phyloP scores from a whole-genome alignment of 2,888 invertebrate genomes.

The Ophioninae sp. region DNA sequence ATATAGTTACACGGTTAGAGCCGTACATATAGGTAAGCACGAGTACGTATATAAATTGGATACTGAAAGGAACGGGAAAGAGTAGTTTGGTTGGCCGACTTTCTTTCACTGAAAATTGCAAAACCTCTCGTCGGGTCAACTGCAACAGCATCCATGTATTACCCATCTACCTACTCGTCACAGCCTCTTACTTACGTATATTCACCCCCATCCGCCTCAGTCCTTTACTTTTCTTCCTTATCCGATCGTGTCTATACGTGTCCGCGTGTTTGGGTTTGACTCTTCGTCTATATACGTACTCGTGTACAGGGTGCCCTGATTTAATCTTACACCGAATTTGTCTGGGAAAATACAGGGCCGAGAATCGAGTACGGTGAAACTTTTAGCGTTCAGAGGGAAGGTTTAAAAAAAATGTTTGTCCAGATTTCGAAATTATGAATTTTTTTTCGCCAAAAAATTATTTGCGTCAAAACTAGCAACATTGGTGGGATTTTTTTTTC shows the following conservation, averaged over 20 bases:
- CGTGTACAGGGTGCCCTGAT: no score
- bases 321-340: no score
- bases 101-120: constrained; percentile 62
- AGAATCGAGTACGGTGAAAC: no score
- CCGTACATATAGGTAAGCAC: neutral
- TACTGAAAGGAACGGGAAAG: constrained; percentile 17
- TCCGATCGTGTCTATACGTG: constrained; percentile 20
- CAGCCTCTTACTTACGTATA: constrained; percentile 7
- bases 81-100: constrained; percentile 54
- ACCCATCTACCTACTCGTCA: constrained; percentile 33
- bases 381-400: no score
- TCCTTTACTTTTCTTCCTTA: constrained; percentile 20
- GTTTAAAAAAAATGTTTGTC: no score
- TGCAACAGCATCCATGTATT: constrained; percentile 48
- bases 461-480: no score
- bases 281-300: neutral
- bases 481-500: no score
- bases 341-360: no score
- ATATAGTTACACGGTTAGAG: neutral
- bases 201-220: constrained; percentile 2
- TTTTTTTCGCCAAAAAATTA: no score
- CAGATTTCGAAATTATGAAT: no score
- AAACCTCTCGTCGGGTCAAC: constrained; percentile 60
- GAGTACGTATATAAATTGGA: constrained; percentile 19
- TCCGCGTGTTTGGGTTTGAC: neutral